Evolutionary conservation across 2,888 invertebrate species (phyloP).

Genomic region (Criorhina ranunculi): DNA sequence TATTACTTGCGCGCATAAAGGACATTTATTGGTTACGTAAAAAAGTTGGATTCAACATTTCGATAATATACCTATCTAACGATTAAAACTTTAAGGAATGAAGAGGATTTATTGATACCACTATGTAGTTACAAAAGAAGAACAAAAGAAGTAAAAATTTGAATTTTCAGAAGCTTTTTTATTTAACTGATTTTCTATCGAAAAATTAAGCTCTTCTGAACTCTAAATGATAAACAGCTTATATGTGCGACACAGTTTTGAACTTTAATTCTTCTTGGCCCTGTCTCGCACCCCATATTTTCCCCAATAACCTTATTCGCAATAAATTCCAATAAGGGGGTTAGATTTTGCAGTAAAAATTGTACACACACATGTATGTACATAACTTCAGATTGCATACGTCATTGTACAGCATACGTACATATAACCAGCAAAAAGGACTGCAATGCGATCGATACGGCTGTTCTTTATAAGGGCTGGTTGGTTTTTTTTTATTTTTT

Average conservation of each 20-base stretch:
- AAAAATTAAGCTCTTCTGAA: too few relatives aligned
- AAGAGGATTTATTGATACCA: too few relatives aligned
- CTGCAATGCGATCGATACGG: constrained; percentile 77
- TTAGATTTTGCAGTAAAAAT: constrained; percentile 33
- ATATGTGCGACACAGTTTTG: too few relatives aligned
- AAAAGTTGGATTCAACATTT: too few relatives aligned
- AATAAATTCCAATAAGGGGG: constrained; percentile 41
- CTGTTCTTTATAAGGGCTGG: constrained; percentile 39
- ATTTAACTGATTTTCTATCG: too few relatives aligned
- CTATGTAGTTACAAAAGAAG: too few relatives aligned
- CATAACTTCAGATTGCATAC: constrained; percentile 36
- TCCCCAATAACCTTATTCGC: constrained; percentile 13
- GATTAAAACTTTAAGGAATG: too few relatives aligned
- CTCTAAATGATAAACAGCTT: too few relatives aligned
- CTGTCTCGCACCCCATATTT: constrained; percentile 37
- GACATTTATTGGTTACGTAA: too few relatives aligned
- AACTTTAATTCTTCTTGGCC: constrained; percentile 5
- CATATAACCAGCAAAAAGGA: constrained; percentile 66
- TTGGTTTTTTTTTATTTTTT: constrained; percentile 23
- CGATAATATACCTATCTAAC: too few relatives aligned
- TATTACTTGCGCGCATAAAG: constrained; percentile 1
- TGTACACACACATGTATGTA: constrained; percentile 8
- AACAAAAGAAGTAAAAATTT: too few relatives aligned
- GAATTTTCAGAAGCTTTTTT: too few relatives aligned
- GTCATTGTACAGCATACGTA: constrained; percentile 27